These are phyloP conservation scores for Lamellibrachia columna DNA, from an alignment of 2,888 invertebrate genomes.

Conservation along the genomic window DNA sequence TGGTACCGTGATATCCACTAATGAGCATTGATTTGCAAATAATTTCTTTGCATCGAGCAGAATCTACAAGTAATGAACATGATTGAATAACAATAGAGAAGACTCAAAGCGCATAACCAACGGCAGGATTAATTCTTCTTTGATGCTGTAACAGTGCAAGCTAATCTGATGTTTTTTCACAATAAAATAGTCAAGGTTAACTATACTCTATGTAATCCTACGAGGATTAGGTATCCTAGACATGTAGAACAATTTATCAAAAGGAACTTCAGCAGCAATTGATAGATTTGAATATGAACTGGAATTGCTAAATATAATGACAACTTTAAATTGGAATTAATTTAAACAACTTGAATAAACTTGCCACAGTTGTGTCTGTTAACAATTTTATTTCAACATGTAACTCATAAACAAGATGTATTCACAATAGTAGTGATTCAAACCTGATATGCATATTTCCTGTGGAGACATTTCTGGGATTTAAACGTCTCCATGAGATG, in stretches of 20 bases:
- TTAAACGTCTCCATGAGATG: constrained; percentile 90
- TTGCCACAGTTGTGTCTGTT: neutral
- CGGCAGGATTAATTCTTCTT: neutral
- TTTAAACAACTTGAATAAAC: neutral
- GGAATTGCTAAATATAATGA: neutral
- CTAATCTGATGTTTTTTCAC: too few relatives aligned
- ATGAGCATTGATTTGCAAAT: constrained; percentile 62
- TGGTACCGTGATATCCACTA: constrained; percentile 89
- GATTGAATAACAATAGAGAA: neutral
- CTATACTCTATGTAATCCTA: neutral
- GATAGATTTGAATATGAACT: neutral
- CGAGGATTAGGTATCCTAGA: neutral
- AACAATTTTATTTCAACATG: neutral
- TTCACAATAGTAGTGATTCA: neutral
- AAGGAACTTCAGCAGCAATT: neutral
- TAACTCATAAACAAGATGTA: neutral
- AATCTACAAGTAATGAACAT: constrained; percentile 74
- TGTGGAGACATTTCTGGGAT: constrained; percentile 90
- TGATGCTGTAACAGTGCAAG: too few relatives aligned
- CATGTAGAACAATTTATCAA: neutral
- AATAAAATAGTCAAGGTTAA: neutral
- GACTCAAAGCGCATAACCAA: neutral
- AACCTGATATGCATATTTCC: constrained; percentile 94
- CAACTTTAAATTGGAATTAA: neutral
- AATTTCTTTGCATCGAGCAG: constrained; percentile 82